phyloP scores from a whole-genome alignment of 2,888 invertebrate genomes.

The Rhagonycha fulva region DNA sequence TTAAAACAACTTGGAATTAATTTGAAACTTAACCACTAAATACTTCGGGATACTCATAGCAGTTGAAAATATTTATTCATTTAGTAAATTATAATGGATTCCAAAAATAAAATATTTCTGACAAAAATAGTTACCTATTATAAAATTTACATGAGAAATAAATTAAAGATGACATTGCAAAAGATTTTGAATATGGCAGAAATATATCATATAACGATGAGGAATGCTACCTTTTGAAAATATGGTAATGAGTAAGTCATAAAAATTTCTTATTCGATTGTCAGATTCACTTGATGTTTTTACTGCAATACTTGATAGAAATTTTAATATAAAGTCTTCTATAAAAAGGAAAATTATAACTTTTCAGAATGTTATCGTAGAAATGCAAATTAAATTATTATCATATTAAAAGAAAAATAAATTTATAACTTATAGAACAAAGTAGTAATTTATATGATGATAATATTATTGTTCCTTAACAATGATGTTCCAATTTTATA shows the following conservation, averaged over 20 bases:
- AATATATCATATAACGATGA: not conserved
- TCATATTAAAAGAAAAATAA: not conserved
- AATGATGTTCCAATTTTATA: no score
- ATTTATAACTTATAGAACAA: not conserved
- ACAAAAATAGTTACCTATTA: not conserved
- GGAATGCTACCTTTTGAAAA: not conserved
- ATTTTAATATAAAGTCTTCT: not conserved
- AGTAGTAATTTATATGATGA: not conserved
- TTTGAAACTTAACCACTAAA: not conserved
- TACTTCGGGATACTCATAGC: not conserved
- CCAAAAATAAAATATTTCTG: not conserved
- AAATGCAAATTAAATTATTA: not conserved
- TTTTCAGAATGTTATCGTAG: not conserved
- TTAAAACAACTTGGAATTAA: not conserved
- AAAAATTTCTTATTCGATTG: not conserved
- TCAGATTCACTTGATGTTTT: not conserved
- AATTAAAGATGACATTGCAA: not conserved
- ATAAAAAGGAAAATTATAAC: not conserved
- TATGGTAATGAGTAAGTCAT: not conserved
- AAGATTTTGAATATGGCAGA: not conserved
- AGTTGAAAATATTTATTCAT: not conserved
- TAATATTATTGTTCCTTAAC: no score
- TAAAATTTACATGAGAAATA: not conserved
- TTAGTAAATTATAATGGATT: not conserved
- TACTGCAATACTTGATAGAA: not conserved